Base-by-base conservation (phyloP, 2,113 vertebrate genomes). In the Megaceryle torquata region DNA sequence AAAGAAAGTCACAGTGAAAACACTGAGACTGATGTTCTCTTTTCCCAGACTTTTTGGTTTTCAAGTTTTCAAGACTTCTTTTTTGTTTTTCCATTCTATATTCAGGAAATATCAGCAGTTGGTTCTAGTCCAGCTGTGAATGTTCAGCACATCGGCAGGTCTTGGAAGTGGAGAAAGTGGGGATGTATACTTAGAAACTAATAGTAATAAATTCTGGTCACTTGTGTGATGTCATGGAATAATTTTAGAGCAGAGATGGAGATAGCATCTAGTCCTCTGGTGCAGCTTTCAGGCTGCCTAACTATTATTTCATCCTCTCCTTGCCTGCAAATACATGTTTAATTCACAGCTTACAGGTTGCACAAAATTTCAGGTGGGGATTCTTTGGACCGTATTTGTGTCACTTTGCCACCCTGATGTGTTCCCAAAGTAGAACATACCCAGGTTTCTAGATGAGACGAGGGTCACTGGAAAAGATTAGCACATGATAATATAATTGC, bases 71-170 rank as follows among this genome's bases (percentile, higher is more conserved):
- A 37, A 61, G 68, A 20, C 51, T 88, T 54, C 78, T 67, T 89
- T 74, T 51, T 25, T 37, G 37, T 51, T 11, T 50, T 50, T 14
- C n/a, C 50, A 21, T 83, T 76, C 13, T 65, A 17, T 46, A 54
- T 89, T 92, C 48, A 79, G 87, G 61, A 78, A 87, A 71, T 11
- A 28, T 33, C 53, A 89, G 61, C 89, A 69, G 48, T 16, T 64
- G 35, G 29, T 91, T 95, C 46, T 65, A 75, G 39, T 91, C 69
- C 84, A 89, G 69, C 77, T 92, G 86, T 86, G 60, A 92, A 17
- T 24, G 31, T 87, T 82, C 74, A 95, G 37, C 60, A 28, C 25
- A 11, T 46, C 3, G 14, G 46, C 72, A 89, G 57, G 43, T 46
- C 46, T 60, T 92, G 72, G 71, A 88, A 71, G 69, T 0, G 1